phyloP scores from a whole-genome alignment of 2,888 invertebrate species.

The Teinopalpus imperialis region DNA sequence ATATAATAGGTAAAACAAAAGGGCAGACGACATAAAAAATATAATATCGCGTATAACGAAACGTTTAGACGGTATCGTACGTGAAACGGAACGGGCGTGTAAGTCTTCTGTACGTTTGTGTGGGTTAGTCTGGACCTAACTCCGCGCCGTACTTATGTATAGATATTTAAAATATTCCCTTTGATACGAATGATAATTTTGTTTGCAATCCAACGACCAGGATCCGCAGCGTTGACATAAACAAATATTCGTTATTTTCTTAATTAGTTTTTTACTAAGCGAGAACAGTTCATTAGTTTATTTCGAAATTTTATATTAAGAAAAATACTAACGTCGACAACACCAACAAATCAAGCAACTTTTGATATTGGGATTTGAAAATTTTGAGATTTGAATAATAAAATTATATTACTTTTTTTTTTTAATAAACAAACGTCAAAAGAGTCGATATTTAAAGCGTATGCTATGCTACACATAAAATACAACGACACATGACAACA shows the following conservation, averaged over 20 bases:
- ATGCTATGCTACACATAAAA: conserved; percentile 8
- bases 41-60: conserved; percentile 69
- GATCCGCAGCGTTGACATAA: conserved; percentile 59
- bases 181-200: conserved; percentile 81
- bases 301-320: too few species aligned
- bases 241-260: too few species aligned
- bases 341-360: too few species aligned
- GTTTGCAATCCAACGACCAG: conserved; percentile 50
- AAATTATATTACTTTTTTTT: too few species aligned
- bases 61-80: conserved; percentile 63
- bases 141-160: conserved; percentile 65
- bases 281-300: conserved; percentile 23
- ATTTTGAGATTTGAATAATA: too few species aligned
- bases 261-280: too few species aligned
- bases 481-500: conserved; percentile 37
- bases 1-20: conserved; percentile 54
- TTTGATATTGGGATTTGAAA: too few species aligned
- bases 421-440: too few species aligned
- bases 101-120: conserved; percentile 68
- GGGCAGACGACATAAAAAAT: conserved; percentile 62
- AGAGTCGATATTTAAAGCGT: conserved; percentile 25
- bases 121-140: conserved; percentile 66
- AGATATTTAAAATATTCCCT: conserved; percentile 81
- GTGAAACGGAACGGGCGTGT: conserved; percentile 49
- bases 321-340: too few species aligned